Conservation (phyloP, 2,888 invertebrate species). For the Caenorhabditis sulstoni region DNA sequence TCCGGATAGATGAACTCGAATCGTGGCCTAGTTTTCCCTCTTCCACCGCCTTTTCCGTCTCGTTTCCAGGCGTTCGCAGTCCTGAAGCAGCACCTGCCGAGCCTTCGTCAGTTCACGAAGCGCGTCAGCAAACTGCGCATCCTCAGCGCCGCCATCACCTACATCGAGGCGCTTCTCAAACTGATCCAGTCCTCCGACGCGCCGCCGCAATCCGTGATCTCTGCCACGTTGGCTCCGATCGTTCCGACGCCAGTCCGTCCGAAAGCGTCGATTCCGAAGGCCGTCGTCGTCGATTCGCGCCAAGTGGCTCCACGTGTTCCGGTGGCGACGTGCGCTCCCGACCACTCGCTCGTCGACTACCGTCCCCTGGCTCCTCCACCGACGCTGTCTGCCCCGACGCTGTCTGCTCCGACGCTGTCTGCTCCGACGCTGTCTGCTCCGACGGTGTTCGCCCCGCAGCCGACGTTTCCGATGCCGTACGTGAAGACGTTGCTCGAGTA, state of each 20-base stretch:
- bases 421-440: slow-evolving; percentile 17
- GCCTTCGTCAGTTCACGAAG: slow-evolving; percentile 74
- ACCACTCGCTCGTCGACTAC: slow-evolving; percentile 49
- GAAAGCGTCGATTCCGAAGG: slow-evolving; percentile 12
- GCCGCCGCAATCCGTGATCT: slow-evolving; percentile 24
- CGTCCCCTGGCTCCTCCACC: slow-evolving; percentile 10
- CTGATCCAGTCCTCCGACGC: slow-evolving; percentile 35
- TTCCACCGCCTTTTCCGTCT: too few relatives aligned
- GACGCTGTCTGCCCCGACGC: not conserved
- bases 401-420: slow-evolving; percentile 8
- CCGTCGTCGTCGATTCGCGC: too few relatives aligned
- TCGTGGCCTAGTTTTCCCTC: too few relatives aligned
- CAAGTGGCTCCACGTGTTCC: too few relatives aligned
- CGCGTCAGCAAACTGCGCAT: slow-evolving; percentile 78
- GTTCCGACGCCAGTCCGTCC: slow-evolving; percentile 32
- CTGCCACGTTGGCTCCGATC: slow-evolving; percentile 37
- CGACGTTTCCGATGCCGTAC: slow-evolving; percentile 44
- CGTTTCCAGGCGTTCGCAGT: slow-evolving; percentile 71
- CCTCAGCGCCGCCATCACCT: slow-evolving; percentile 75
- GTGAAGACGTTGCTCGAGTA: slow-evolving; percentile 64
- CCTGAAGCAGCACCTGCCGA: slow-evolving; percentile 74
- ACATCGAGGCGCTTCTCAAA: slow-evolving; percentile 74
- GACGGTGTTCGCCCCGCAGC: slow-evolving; percentile 34
- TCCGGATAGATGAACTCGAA: too few relatives aligned
- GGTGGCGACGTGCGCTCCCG: slow-evolving; percentile 37